A percentile compares a stretch with the other conserved stretches of the same genome.
Evolutionary conservation across 2,888 invertebrate species (phyloP).

Genomic region (Alloscopus bannaensis): DNA sequence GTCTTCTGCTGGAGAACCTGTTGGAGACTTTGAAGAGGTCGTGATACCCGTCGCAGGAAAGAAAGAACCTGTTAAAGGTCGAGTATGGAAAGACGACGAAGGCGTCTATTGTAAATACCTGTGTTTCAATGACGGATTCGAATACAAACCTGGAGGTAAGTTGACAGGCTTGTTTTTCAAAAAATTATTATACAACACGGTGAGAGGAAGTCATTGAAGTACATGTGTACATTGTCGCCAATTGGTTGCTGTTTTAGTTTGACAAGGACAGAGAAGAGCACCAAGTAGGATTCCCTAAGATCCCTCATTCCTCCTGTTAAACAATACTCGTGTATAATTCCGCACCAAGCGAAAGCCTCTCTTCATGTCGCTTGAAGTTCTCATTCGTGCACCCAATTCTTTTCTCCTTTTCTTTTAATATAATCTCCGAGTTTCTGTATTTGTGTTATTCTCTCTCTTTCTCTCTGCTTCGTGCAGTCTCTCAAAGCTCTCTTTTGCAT

Average conservation of each 20-base stretch:
- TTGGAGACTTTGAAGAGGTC: constrained; percentile 71
- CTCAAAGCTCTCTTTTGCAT: constrained; percentile 33
- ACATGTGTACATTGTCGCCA: constrained; percentile 18
- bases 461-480: neutral
- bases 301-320: constrained; percentile 20
- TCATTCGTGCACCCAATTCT: constrained; percentile 9
- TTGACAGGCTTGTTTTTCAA: constrained; percentile 24
- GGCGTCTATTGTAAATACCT: constrained; percentile 74
- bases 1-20: neutral
- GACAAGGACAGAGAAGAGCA: constrained; percentile 30
- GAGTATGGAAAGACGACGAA: constrained; percentile 73
- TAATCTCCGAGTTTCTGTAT: constrained; percentile 50
- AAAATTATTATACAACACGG: too few species aligned
- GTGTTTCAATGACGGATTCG: constrained; percentile 74
- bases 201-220: constrained; percentile 33
- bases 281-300: constrained; percentile 22
- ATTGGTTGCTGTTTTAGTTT: constrained; percentile 48
- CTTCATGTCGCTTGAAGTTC: constrained; percentile 19
- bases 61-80: constrained; percentile 74
- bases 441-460: constrained; percentile 17
- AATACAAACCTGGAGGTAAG: constrained; percentile 76
- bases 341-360: constrained; percentile 28
- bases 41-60: constrained; percentile 74
- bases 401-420: constrained; percentile 38
- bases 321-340: constrained; percentile 23